A percentile compares a stretch with the other conserved stretches of the same genome.
Conservation (phyloP, 92 coral and sea anemone species). For the Bergia sp. region DNA sequence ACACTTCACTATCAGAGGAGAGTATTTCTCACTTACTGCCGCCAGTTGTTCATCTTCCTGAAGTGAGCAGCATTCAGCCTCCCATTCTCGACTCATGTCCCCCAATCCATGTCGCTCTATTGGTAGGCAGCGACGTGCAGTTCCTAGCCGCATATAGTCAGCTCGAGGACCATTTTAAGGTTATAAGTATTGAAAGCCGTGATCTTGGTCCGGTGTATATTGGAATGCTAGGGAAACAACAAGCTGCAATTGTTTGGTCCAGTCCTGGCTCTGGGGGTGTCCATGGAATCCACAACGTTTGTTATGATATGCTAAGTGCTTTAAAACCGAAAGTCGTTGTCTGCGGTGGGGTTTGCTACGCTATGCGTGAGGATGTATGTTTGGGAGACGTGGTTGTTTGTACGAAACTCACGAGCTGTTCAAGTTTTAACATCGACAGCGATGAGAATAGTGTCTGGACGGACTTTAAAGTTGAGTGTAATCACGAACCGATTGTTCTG, state of each 20-base stretch:
- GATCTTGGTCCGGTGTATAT: not conserved
- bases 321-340: not conserved
- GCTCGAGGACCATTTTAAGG: not conserved
- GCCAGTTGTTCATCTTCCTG: conserved; percentile 13
- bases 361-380: not conserved
- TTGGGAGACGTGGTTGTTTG: conserved; percentile 6
- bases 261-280: not conserved
- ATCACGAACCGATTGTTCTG: not conserved
- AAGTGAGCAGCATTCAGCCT: not conserved
- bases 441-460: not conserved
- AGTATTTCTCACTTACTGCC: not conserved
- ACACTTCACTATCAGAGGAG: not conserved
- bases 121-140: not conserved
- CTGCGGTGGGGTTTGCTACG: not conserved
- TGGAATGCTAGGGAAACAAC: conserved; percentile 3
- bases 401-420: not conserved
- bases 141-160: not conserved
- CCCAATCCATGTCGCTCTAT: not conserved
- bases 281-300: not conserved
- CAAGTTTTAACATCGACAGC: not conserved
- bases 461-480: not conserved
- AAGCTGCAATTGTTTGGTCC: conserved; percentile 8
- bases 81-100: not conserved
- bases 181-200: not conserved
- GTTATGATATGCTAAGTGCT: not conserved